A percentile compares a stretch with the other conserved stretches of the same genome.
Conservation (phyloP, 2,113 vertebrate species). For the Atlantisia rogersi region DNA sequence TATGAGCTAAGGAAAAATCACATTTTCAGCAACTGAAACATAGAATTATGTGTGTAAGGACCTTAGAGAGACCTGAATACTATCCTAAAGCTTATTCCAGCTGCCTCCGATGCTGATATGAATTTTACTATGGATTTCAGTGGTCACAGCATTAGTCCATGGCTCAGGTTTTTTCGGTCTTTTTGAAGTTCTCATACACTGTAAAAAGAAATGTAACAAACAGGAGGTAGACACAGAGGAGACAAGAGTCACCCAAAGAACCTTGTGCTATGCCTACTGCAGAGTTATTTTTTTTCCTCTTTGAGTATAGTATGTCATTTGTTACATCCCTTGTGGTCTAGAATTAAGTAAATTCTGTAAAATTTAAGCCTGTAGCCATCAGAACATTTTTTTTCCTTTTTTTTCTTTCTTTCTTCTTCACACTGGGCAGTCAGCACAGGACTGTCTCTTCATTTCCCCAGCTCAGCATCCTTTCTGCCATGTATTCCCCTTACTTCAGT, state of each 20-base stretch:
- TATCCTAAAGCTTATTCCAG: background rate
- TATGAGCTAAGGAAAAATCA: background rate
- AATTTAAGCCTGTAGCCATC: background rate
- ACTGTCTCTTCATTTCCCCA: background rate
- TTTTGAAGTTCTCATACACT: background rate
- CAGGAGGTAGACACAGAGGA: rapidly evolving
- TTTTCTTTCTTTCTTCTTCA: background rate
- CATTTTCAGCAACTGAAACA: background rate
- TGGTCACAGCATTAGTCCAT: background rate
- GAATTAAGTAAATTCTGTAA: background rate
- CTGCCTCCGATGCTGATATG: background rate
- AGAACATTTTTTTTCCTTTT: background rate
- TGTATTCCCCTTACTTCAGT: background rate
- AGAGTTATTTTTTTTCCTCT: background rate
- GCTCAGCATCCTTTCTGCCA: background rate
- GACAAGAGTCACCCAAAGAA: background rate
- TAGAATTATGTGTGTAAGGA: background rate
- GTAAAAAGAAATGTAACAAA: background rate
- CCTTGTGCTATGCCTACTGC: background rate
- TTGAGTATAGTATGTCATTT: background rate
- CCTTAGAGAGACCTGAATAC: background rate
- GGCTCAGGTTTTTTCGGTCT: background rate
- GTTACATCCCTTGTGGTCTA: background rate
- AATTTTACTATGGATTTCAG: background rate
- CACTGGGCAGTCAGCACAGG: background rate